Evolutionary conservation across 2,113 vertebrate genomes (phyloP), one percentile per base, ranked within the genome.

Genomic region (Syngnathus typhle): DNA sequence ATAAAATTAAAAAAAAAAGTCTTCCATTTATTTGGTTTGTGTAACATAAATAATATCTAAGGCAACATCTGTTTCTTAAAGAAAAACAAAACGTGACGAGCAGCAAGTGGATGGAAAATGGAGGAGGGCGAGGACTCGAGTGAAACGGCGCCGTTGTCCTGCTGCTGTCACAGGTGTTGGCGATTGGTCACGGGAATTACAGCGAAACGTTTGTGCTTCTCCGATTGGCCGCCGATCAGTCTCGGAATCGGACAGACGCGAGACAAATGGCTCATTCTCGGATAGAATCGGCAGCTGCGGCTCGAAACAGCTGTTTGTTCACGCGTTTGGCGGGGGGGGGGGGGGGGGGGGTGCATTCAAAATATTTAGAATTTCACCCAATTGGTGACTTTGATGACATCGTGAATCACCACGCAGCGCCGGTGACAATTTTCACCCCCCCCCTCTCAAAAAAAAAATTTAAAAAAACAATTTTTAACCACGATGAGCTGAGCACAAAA

Each of bases 31-130:
- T 91, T 92, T 92, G 90, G 90, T 90, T 90, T 90, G 81, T 82
- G 81, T 87, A 84, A 90, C 88, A 87, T 88, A 89, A 88, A 87
- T 89, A 86, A 89, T 83, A 90, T 80, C 88, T 91, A 92, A 92
- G 91, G 91, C 90, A 92, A 90, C 91, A 78, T 89, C 84, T 83
- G 90, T 85, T 83, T 82, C 62, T 51, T 64, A 65, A 65, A 64
- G 47, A 51, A 51, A 49, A 32, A 49, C 6, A 49, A 47, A 2
- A 16, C 16, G 47, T 49, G 64, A 64, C 68, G 72, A 23, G 13
- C 16, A 70, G 64, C 16, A 75, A 67, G 65, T 36, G 65, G 68
- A 71, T 58, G 65, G 27, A 7, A 64, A 67, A 46, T 44, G 61
- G 67, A 58, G 10, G 71, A 60, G 13, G 58, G 54, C 51, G 18